Percentiles rank a stretch among this genome's conserved stretches.
phyloP scores from a whole-genome alignment of 2,797 vertebrate species.

The Molothrus ater region DNA sequence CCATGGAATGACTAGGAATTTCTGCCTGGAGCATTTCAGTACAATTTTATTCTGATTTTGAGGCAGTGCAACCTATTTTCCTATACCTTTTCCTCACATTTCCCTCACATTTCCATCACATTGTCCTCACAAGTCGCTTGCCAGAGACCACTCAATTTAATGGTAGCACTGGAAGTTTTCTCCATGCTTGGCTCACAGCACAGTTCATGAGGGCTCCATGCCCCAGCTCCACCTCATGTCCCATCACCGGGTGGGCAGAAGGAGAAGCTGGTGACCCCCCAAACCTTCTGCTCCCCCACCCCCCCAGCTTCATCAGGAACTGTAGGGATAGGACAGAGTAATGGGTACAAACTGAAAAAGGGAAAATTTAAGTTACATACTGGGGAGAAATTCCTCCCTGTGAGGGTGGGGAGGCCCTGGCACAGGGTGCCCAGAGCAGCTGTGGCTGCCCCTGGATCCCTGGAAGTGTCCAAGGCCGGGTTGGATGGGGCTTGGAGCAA shows the following conservation, averaged over 20 bases:
- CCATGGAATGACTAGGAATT: not conserved
- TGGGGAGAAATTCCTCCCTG: not conserved
- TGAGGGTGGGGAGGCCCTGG: not conserved
- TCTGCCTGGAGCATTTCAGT: not conserved
- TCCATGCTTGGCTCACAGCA: rapidly evolving
- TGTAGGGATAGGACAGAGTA: too few relatives aligned
- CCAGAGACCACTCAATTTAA: rapidly evolving
- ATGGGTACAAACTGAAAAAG: not conserved
- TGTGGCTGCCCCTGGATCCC: not conserved
- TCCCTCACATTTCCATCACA: too few relatives aligned
- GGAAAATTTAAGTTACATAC: not conserved
- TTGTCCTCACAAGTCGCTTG: not conserved
- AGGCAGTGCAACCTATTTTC: not conserved
- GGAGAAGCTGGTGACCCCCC: not conserved
- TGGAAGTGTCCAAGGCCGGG: not conserved
- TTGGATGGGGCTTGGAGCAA: rapidly evolving
- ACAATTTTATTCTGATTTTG: not conserved
- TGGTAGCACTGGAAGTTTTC: too few relatives aligned
- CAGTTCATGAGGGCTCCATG: not conserved
- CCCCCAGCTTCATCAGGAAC: not conserved
- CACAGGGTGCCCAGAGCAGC: rapidly evolving
- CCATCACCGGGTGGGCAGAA: rapidly evolving
- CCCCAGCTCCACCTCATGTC: not conserved
- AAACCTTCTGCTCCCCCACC: rapidly evolving
- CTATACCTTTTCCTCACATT: not conserved